Percentiles rank a stretch among this genome's conserved stretches.
Evolutionary conservation across 2,113 vertebrate species (phyloP).

Genomic region (Hylia prasina): DNA sequence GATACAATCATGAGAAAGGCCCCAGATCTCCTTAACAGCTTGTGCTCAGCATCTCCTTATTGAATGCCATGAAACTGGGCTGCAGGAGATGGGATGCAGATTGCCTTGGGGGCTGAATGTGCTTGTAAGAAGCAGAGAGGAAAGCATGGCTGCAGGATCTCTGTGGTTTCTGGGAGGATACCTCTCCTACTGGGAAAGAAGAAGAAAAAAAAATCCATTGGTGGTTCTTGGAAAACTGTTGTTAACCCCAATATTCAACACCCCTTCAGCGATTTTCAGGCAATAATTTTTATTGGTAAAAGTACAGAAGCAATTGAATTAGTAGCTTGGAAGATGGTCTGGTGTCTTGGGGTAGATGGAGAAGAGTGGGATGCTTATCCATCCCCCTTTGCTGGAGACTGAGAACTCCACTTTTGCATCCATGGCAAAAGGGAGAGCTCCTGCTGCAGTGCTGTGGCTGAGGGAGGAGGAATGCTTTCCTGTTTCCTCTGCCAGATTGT

Average conservation of each 20-base stretch:
- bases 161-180: background rate
- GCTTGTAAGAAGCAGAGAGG: background rate
- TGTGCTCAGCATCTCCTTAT: background rate
- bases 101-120: background rate
- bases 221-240: background rate
- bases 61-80: background rate
- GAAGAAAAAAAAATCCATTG: background rate
- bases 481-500: slow-evolving; percentile 5
- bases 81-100: background rate
- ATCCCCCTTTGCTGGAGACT: background rate
- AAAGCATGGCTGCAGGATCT: background rate
- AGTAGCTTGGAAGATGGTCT: background rate
- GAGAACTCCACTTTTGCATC: background rate
- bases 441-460: background rate
- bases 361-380: background rate
- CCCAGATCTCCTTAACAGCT: background rate
- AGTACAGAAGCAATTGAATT: background rate
- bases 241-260: background rate
- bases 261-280: background rate
- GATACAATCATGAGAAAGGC: background rate
- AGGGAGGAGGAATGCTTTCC: slow-evolving; percentile 2
- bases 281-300: background rate
- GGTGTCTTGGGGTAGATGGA: background rate
- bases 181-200: background rate
- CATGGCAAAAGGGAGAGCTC: background rate